These are phyloP conservation scores for Bombus difficillimus DNA, from an alignment of 1,140 invertebrate genomes.

Conservation along the genomic window DNA sequence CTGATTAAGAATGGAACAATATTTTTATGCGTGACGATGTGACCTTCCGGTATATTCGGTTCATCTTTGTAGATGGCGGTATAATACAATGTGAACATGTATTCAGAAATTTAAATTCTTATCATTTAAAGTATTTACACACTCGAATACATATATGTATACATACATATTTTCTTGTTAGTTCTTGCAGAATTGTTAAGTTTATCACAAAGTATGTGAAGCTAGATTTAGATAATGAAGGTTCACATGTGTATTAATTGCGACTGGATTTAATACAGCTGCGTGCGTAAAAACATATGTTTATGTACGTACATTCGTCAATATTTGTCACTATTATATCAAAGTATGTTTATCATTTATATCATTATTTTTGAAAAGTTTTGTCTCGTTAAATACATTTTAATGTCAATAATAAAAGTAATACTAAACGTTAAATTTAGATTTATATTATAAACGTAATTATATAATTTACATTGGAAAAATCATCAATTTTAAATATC, in stretches of 20 bases:
- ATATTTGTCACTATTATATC: neutral
- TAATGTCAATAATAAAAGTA: neutral
- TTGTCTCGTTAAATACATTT: neutral
- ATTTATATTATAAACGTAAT: too few species aligned
- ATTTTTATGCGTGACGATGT: conserved; percentile 8
- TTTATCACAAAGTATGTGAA: too few species aligned
- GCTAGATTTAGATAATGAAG: too few species aligned
- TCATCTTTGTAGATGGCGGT: conserved; percentile 17
- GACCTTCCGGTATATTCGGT: conserved; percentile 33
- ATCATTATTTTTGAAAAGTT: neutral
- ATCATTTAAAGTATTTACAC: neutral
- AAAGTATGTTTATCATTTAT: neutral
- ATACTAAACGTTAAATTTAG: neutral
- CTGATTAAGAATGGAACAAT: conserved; percentile 17
- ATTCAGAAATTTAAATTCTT: neutral
- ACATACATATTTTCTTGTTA: too few species aligned
- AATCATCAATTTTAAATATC: too few species aligned
- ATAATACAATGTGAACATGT: too few species aligned
- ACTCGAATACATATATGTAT: too few species aligned
- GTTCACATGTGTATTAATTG: neutral
- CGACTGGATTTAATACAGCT: neutral
- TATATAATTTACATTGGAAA: too few species aligned
- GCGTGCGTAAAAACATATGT: neutral
- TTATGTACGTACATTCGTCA: neutral
- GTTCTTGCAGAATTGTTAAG: too few species aligned